These are phyloP conservation scores for Chlorocebus sabaeus DNA, from an alignment of 2,113 vertebrate genomes.

Conservation along the genomic window DNA sequence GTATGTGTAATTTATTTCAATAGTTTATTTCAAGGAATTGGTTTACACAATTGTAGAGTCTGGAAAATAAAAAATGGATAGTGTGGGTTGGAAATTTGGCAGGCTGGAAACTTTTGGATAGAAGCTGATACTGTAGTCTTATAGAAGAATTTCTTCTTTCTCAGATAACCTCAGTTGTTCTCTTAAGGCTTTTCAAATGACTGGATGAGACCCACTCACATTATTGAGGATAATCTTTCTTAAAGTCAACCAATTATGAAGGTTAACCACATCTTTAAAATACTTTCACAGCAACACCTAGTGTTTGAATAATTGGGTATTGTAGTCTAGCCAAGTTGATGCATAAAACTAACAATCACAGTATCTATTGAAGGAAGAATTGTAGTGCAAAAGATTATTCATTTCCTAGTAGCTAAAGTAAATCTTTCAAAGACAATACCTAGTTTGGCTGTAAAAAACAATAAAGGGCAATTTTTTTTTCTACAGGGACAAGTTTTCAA, in stretches of 20 bases:
- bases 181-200: background rate
- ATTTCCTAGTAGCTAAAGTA: background rate
- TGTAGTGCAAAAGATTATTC: background rate
- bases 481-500: background rate
- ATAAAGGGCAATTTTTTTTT: background rate
- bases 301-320: background rate
- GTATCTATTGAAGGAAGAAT: background rate
- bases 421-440: background rate
- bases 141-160: background rate
- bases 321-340: background rate
- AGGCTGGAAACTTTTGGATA: background rate
- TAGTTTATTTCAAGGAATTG: background rate
- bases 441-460: background rate
- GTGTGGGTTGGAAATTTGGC: background rate
- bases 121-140: background rate
- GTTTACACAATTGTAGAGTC: background rate
- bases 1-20: background rate
- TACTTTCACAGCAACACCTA: background rate
- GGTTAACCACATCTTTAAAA: background rate
- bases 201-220: background rate
- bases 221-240: background rate
- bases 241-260: background rate
- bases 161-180: background rate
- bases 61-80: background rate
- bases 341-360: background rate